A percentile compares a stretch with the other conserved stretches of the same genome.
These are phyloP conservation scores for Caenorhabditis becei DNA, from an alignment of 2,888 invertebrate species.

Conservation along the genomic window DNA sequence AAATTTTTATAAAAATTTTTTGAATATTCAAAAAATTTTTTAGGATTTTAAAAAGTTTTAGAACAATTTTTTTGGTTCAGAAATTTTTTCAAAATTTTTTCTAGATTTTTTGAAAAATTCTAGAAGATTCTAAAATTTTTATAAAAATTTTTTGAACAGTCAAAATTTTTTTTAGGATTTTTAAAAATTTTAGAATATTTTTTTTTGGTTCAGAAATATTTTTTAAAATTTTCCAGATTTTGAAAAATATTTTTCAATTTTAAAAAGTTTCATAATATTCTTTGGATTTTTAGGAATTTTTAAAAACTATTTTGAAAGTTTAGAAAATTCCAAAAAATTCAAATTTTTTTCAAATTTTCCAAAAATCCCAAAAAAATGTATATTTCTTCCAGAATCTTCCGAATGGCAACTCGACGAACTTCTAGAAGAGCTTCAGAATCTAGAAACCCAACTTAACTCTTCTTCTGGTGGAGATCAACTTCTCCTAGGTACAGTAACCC, in stretches of 20 bases:
- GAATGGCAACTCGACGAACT: slow-evolving; percentile 98
- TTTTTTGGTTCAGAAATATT: too few species aligned
- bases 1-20: background rate
- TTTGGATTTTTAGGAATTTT: background rate
- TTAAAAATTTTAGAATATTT: too few species aligned
- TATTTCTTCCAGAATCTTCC: slow-evolving; percentile 92
- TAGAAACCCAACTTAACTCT: slow-evolving; percentile 86
- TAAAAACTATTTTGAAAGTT: background rate
- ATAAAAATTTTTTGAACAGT: slow-evolving; percentile 92
- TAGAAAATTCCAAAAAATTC: too few species aligned
- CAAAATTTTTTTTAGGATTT: too few species aligned
- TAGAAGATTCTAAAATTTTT: too few species aligned
- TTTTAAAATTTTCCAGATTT: too few species aligned
- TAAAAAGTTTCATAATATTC: background rate
- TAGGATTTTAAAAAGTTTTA: background rate
- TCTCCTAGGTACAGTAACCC: slow-evolving; percentile 91
- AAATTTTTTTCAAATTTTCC: background rate
- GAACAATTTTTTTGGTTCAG: background rate
- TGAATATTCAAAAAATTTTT: background rate
- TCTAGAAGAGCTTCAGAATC: slow-evolving; percentile 93
- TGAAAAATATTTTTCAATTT: too few species aligned
- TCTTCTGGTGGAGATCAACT: slow-evolving; percentile 76
- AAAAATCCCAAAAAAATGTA: background rate
- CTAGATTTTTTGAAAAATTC: background rate
- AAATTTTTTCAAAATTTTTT: background rate